phyloP scores from a whole-genome alignment of 2,888 invertebrate genomes.

The Plebejus anna region DNA sequence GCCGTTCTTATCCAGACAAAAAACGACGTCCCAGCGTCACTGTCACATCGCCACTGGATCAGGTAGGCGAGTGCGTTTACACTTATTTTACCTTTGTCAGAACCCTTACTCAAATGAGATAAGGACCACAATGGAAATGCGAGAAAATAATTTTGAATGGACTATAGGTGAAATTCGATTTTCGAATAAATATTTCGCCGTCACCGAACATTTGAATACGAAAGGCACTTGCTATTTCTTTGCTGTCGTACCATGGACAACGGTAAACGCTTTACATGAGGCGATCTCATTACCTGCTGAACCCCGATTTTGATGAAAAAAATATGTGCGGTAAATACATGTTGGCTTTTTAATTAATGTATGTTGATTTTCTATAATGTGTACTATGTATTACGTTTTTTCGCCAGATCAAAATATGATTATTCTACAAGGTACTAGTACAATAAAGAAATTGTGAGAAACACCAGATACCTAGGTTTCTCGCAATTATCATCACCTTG shows the following conservation, averaged over 20 bases:
- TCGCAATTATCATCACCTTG: neutral
- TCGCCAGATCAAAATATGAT: no score
- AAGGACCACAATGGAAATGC: neutral
- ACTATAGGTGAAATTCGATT: no score
- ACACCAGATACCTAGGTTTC: neutral
- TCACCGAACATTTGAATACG: neutral
- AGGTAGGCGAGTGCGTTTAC: slow-evolving; percentile 1
- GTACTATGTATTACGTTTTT: no score
- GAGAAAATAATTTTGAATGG: no score
- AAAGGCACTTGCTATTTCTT: neutral
- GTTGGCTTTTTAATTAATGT: no score
- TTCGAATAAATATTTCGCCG: neutral
- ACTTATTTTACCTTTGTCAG: neutral
- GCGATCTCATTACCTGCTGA: no score
- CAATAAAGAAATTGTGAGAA: neutral
- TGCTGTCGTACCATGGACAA: no score
- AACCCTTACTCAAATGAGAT: neutral
- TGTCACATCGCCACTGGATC: slow-evolving; percentile 5
- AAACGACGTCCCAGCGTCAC: slow-evolving; percentile 12
- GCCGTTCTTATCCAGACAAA: neutral
- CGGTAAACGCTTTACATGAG: no score
- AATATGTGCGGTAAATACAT: no score
- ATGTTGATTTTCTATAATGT: no score
- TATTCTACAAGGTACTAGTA: neutral
- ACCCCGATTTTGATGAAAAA: no score